These are phyloP conservation scores for Bubalus kerabau DNA, from an alignment of 2,113 vertebrate genomes.

Conservation along the genomic window DNA sequence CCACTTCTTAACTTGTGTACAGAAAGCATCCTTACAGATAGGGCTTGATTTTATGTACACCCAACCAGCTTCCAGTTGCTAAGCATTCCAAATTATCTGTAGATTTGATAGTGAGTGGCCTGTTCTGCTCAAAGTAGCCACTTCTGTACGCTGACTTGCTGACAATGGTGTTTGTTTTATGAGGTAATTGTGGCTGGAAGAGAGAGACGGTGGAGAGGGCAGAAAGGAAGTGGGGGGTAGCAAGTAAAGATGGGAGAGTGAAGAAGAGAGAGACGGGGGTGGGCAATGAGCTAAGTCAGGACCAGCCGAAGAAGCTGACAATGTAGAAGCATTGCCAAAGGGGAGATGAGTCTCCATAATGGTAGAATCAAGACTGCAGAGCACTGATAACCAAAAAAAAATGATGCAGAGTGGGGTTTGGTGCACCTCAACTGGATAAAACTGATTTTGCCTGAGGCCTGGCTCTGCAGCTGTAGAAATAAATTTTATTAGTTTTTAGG, in stretches of 20 bases:
- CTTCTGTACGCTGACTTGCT: background rate
- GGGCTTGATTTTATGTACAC: background rate
- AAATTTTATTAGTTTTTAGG: background rate
- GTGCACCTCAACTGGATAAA: too few species aligned
- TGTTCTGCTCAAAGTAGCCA: background rate
- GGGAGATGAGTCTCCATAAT: background rate
- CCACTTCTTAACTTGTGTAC: background rate
- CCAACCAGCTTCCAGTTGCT: background rate
- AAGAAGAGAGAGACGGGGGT: background rate
- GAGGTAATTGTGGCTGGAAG: background rate
- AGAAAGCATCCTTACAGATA: background rate
- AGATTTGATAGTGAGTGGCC: background rate
- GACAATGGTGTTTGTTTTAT: too few species aligned
- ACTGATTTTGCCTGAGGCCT: background rate
- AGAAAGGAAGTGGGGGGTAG: background rate
- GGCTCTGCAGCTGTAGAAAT: background rate
- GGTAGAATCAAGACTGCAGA: background rate
- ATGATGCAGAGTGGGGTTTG: background rate
- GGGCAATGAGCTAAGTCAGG: background rate
- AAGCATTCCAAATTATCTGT: background rate
- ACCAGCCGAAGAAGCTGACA: background rate
- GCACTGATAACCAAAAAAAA: fast-evolving
- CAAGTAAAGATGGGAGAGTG: background rate
- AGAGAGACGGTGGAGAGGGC: background rate
- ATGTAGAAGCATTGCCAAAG: background rate